Base-by-base conservation (phyloP, 2,113 vertebrate genomes). In the Crotophaga sulcirostris region DNA sequence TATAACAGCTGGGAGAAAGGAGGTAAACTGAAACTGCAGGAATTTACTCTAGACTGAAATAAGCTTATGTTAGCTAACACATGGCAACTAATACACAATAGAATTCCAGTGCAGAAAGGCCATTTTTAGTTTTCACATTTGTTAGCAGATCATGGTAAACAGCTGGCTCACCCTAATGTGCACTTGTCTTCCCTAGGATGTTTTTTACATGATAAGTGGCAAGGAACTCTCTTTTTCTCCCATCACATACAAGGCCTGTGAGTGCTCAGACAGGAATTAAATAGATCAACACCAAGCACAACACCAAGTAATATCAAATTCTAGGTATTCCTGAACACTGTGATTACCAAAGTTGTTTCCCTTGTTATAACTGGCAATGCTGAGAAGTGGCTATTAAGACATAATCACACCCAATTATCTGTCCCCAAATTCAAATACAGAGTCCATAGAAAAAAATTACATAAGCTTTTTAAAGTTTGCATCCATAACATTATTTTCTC, bases 41-140 rank as follows among this genome's bases (percentile, higher is more conserved):
- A 94, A 87, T 93, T 96, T 89, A 89, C 93, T 94, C 90, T 36
- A 96, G 91, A 76, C 58, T 68, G 86, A 74, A 93, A n/a, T 91
- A 89, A 89, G 77, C 81, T 96, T 91, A 52, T 93, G 87, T 93
- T 89, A 87, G 56, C 91, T 89, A 95, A 87, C 91, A 94, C 81
- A 94, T 92, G 89, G 91, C 81, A 94, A 79, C 95, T 94, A 94
- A 95, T 89, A 82, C 54, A 87, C 3, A 3, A 89, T 89, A 92
- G 94, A 92, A 95, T 79, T 74, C 84, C 78, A 79, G 73, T 73
- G 87, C 84, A 95, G 91, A 91, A 97, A 89, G 93, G 87, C 93
- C 87, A 60, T 95, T 96, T 93, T 90, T 91, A 87, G 89, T 96
- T 95, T 94, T 91, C 86, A 90, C 80, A 89, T 93, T 94, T 94